A percentile compares a stretch with the other conserved stretches of the same genome.
These are phyloP conservation scores for Caligus rogercresseyi DNA, from an alignment of 1,140 invertebrate species.

Conservation along the genomic window DNA sequence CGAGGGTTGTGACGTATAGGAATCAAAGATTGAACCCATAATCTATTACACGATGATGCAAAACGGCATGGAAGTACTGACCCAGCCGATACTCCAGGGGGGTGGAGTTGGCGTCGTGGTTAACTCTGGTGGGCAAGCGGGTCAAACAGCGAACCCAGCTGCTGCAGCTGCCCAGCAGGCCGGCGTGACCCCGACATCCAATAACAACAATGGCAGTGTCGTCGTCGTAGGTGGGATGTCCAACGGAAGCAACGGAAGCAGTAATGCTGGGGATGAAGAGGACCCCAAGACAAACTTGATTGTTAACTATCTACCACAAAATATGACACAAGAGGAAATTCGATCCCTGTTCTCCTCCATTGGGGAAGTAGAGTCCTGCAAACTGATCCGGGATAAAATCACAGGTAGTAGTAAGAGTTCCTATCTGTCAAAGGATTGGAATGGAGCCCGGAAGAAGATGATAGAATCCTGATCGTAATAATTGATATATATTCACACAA, in stretches of 20 bases:
- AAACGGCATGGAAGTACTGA: conserved; percentile 51
- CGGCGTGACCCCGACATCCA: conserved; percentile 36
- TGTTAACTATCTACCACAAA: conserved; percentile 97
- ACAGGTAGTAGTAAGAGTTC: conserved; percentile 44
- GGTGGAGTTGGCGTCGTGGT: not conserved
- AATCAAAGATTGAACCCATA: not conserved
- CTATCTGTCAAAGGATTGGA: too few species aligned
- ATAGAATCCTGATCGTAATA: too few species aligned
- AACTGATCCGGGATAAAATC: conserved; percentile 93
- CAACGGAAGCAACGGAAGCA: conserved; percentile 5
- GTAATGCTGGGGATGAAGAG: conserved; percentile 35
- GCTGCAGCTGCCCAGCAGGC: conserved; percentile 36
- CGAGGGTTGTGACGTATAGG: not conserved
- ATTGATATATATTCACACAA: too few species aligned
- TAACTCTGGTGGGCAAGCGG: conserved; percentile 5
- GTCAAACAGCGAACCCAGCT: conserved; percentile 21
- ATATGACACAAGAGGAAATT: conserved; percentile 98
- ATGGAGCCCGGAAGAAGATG: too few species aligned
- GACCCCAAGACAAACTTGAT: conserved; percentile 96
- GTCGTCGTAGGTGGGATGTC: not conserved
- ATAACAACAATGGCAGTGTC: too few species aligned
- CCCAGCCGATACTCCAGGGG: conserved; percentile 19
- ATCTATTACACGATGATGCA: conserved; percentile 43
- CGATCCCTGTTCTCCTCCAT: conserved; percentile 90
- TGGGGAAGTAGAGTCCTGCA: conserved; percentile 97